phyloP scores from a whole-genome alignment of 1,140 invertebrate species.

The Cydia pomonella region DNA sequence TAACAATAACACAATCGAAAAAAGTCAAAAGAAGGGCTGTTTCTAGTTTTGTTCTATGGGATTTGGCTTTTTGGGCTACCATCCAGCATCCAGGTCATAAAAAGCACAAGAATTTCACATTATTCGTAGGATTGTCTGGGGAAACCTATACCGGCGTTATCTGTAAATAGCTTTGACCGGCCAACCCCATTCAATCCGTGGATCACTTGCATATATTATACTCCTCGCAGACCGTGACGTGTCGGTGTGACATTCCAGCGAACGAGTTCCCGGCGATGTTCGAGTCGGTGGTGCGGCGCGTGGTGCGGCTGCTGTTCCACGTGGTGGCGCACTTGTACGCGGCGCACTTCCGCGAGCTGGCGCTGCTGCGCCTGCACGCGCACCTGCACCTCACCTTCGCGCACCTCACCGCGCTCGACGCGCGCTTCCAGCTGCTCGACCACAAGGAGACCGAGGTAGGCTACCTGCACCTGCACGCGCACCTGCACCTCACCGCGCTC shows the following conservation, averaged over 20 bases:
- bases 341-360: conserved; percentile 97
- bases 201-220: no score
- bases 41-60: no score
- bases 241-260: conserved; percentile 82
- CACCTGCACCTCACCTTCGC: conserved; percentile 98
- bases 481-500: conserved; percentile 95
- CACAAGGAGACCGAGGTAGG: conserved; percentile 96
- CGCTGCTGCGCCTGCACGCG: conserved; percentile 94
- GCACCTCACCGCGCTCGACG: conserved; percentile 93
- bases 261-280: conserved; percentile 97
- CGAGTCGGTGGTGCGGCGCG: conserved; percentile 97
- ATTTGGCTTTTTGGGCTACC: no score
- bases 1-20: no score
- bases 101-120: no score
- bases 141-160: no score
- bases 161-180: no score
- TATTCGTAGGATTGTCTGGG: no score
- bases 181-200: no score
- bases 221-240: background rate
- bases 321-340: conserved; percentile 99
- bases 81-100: no score
- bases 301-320: conserved; percentile 97
- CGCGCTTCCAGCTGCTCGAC: conserved; percentile 95
- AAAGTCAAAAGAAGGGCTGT: no score
- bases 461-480: conserved; percentile 86